phyloP scores from a whole-genome alignment of 1,140 invertebrate genomes.

The Euwallacea fornicatus region DNA sequence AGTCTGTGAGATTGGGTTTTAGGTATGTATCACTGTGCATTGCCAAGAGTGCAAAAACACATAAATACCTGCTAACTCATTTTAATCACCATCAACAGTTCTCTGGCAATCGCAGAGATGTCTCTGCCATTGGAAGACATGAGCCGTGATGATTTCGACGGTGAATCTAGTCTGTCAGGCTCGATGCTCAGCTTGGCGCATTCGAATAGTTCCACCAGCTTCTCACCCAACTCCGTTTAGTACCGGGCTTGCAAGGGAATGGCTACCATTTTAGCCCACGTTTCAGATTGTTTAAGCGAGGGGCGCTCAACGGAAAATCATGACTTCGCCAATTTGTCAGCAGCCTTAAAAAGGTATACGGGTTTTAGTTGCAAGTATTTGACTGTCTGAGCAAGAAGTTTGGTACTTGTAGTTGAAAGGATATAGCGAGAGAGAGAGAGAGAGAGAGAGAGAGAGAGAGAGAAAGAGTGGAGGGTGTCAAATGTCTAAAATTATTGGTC shows the following conservation, averaged over 20 bases:
- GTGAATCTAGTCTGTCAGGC: conserved; percentile 87
- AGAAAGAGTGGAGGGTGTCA: too few species aligned
- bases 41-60: not conserved
- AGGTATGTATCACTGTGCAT: conserved; percentile 60
- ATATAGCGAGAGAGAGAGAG: too few species aligned
- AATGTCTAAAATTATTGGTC: too few species aligned
- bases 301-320: too few species aligned
- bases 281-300: not conserved
- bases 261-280: too few species aligned
- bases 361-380: too few species aligned
- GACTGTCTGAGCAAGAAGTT: too few species aligned
- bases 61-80: not conserved
- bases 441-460: too few species aligned
- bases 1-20: conserved; percentile 88
- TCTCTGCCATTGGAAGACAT: conserved; percentile 88
- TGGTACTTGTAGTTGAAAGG: too few species aligned
- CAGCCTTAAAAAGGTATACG: too few species aligned
- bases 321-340: too few species aligned
- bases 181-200: conserved; percentile 92
- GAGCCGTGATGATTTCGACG: conserved; percentile 82
- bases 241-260: conserved; percentile 14
- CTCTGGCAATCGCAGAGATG: conserved; percentile 84
- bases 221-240: conserved; percentile 77
- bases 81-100: conserved; percentile 27
- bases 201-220: conserved; percentile 89